Conservation (phyloP, 1,140 invertebrate species). For the Propsilocerus akamusi region DNA sequence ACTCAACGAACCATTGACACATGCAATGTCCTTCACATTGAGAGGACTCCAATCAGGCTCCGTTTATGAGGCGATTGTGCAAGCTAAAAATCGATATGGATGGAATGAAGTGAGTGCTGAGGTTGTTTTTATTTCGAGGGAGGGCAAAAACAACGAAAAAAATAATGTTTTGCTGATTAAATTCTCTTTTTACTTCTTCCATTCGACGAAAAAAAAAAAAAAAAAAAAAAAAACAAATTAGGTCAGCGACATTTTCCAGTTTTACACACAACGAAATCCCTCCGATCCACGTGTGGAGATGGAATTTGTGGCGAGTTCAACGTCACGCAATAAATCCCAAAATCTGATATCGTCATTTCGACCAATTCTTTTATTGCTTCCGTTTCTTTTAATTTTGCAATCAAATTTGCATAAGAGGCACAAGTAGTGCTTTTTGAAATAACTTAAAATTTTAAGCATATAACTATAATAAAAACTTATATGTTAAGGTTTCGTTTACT, state of each 20-base stretch:
- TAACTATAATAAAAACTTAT: too few relatives aligned
- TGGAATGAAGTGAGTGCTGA: conserved; percentile 37
- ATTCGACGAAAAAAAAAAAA: not conserved
- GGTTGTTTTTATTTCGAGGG: conserved; percentile 6
- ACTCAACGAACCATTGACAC: conserved; percentile 25
- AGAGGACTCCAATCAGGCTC: conserved; percentile 34
- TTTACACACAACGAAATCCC: conserved; percentile 28
- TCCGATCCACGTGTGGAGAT: conserved; percentile 20
- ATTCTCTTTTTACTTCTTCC: not conserved
- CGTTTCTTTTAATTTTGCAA: conserved; percentile 2
- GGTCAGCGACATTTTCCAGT: conserved; percentile 44
- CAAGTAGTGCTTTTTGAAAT: conserved; percentile 3
- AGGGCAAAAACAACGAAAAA: conserved; percentile 10
- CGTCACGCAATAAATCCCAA: conserved; percentile 12
- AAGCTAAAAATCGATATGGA: conserved; percentile 50
- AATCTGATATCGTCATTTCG: conserved; percentile 2
- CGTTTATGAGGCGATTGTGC: conserved; percentile 48
- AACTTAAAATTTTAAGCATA: too few relatives aligned
- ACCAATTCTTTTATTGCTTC: conserved; percentile 1
- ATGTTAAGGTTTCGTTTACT: too few relatives aligned
- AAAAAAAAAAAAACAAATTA: conserved; percentile 10
- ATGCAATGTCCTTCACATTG: conserved; percentile 34
- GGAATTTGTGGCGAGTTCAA: conserved; percentile 23
- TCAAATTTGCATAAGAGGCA: conserved; percentile 1
- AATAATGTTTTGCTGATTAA: not conserved